Base-by-base conservation (phyloP, 2,888 invertebrate genomes). In the Xanthia togata region DNA sequence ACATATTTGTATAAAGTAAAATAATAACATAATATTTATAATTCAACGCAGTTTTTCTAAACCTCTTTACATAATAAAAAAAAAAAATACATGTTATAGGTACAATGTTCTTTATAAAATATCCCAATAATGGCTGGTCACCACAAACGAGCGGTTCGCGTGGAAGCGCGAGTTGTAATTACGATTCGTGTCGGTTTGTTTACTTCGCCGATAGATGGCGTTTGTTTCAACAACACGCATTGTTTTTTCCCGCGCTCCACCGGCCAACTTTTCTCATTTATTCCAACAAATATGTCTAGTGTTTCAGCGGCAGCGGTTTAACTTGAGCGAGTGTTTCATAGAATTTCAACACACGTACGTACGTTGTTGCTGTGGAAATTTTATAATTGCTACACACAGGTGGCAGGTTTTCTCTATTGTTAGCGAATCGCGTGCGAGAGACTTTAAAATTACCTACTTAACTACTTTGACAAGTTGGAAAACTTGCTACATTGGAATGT, bases 211-310 rank as follows among this genome's bases (percentile, higher is more conserved):
- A 89, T 89, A 91, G 91, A 89, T 92, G 91, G 90, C 89, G 90
- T 83, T 85, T 85, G 85, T 85, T 86, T 86, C 86, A 89, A 90
- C 83, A 87, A 82, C 84, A 85, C 86, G 90, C 88, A 90, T 92
- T 93, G 91, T 92, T 91, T 91, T 90, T 90, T 84, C 84, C 77
- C 85, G 81, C 70, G 77, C 83, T 81, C 79, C 77, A 76, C 75
- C 78, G 76, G 71, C 73, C 67, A 93, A 93, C 89, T 93, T 93
- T 92, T 89, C 91, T 90, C 91, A 92, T 93, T 93, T 92, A 91
- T 90, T 88, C 73, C 86, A 88, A 90, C 90, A 92, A 92, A 90
- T 89, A 90, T 89, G 89, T 89, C 81, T 89, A 87, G 87, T 87
- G 88, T 88, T 87, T 84, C 84, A 84, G 84, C 81, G 86, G 87